Conservation (phyloP, 2,113 vertebrate genomes). For the Rousettus leschenaultii region DNA sequence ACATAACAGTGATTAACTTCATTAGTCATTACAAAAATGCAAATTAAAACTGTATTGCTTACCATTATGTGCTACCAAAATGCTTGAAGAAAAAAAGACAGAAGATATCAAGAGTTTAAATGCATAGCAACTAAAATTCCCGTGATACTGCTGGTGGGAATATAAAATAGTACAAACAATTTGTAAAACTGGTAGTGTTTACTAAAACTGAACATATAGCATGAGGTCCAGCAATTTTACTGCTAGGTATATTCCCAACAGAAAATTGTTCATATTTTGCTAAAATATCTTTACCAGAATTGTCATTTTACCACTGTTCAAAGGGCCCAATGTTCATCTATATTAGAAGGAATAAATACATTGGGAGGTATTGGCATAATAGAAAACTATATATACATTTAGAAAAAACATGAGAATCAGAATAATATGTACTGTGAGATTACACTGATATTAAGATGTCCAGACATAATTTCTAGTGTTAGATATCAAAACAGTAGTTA, state of each 20-base stretch:
- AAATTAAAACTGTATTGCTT: not conserved
- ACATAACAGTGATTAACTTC: not conserved
- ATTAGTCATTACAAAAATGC: not conserved
- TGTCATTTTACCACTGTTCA: not conserved
- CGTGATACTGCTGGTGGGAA: not conserved
- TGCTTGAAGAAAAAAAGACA: not conserved
- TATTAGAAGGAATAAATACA: not conserved
- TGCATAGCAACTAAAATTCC: not conserved
- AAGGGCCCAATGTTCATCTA: not conserved
- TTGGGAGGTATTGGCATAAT: not conserved
- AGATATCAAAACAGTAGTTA: not conserved
- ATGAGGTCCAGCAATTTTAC: not conserved
- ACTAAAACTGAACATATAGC: not conserved
- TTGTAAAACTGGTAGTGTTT: not conserved
- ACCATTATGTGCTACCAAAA: not conserved
- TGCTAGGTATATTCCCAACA: not conserved
- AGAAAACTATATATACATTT: not conserved
- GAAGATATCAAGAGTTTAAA: not conserved
- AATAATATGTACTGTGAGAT: not conserved
- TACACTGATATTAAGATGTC: not conserved
- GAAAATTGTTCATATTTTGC: not conserved
- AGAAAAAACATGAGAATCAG: not conserved
- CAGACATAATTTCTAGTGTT: not conserved
- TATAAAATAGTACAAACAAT: not conserved
- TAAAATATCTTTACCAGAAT: not conserved